Base-by-base conservation (phyloP, 2,888 invertebrate species). In the Scaptodrosophila latifasciaeformis region DNA sequence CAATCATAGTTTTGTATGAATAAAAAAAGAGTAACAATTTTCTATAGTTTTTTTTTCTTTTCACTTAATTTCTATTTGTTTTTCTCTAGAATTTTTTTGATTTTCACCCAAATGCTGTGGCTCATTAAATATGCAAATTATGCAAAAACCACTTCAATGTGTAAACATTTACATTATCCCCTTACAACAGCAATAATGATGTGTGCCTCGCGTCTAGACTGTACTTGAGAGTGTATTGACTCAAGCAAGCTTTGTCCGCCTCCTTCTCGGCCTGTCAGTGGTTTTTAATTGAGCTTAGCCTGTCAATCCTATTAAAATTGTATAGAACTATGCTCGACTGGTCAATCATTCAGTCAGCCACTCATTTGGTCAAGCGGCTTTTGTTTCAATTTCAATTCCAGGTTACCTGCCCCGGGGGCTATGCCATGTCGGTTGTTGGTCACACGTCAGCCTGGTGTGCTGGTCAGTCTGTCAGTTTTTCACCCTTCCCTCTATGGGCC, bases 11-110 rank as follows among this genome's bases (percentile, higher is more conserved):
- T 12, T 34, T 2, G 27, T 27, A 2, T 18, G 12, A 30, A 18
- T 12, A 15, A 29, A 39, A 48, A 49, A 55, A 57, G 46, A 5
- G 65, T 35, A 53, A 58, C 51, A 67, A 61, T 70, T 79, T 76
- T 70, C 56, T 35, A 49, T 54, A 34, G 37, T 61, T 62, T 72
- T 80, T 79, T n/a, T n/a, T n/a, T n/a, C n/a, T n/a, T n/a, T 77
- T 65, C 78, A 80, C 61, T 63, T 74, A 74, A 80, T 76, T 76
- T 77, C 61, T 77, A 80, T 80, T 75, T 75, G 75, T 77, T 80
- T 79, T 78, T 58, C 54, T 39, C 13, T 48, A 58, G 43, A 34
- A n/a, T n/a, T n/a, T n/a, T n/a, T n/a, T n/a, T n/a, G n/a, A n/a
- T n/a, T n/a, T n/a, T n/a, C n/a, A n/a, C n/a, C n/a, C n/a, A 54